Evolutionary conservation across 2,888 invertebrate species (phyloP).

Genomic region (Dendrolimus houi): DNA sequence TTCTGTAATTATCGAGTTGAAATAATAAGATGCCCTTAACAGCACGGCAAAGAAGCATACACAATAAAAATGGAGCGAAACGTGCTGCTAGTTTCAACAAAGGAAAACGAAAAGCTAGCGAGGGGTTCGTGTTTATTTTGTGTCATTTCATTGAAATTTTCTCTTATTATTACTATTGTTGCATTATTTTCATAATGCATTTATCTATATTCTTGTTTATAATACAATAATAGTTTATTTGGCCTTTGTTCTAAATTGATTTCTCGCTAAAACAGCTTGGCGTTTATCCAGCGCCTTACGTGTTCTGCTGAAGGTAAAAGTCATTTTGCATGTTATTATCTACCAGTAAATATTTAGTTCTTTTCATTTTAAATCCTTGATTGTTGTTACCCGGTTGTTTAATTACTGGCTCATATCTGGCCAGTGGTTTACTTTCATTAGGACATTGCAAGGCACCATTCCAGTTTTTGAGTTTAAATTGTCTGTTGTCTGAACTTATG

Average conservation of each 20-base stretch:
- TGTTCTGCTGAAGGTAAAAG: constrained; percentile 35
- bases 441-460: too few relatives aligned
- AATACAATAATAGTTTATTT: constrained; percentile 5
- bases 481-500: too few relatives aligned
- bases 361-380: too few relatives aligned
- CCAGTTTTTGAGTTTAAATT: too few relatives aligned
- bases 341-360: too few relatives aligned
- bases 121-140: constrained; percentile 35
- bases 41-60: constrained; percentile 61
- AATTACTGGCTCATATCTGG: too few relatives aligned
- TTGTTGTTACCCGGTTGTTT: too few relatives aligned
- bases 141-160: too few relatives aligned
- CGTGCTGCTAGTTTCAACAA: constrained; percentile 52
- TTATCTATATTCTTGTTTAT: constrained; percentile 5
- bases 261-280: constrained; percentile 33
- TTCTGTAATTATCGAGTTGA: not conserved
- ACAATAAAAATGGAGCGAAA: constrained; percentile 63
- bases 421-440: too few relatives aligned
- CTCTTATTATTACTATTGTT: constrained; percentile 8
- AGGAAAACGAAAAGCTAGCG: constrained; percentile 52
- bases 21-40: constrained; percentile 50
- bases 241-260: constrained; percentile 21
- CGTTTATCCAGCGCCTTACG: constrained; percentile 40
- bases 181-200: constrained; percentile 7
- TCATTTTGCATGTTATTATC: constrained; percentile 17